phyloP scores from a whole-genome alignment of 2,797 vertebrate genomes.

The Platyrinchus mystaceus region DNA sequence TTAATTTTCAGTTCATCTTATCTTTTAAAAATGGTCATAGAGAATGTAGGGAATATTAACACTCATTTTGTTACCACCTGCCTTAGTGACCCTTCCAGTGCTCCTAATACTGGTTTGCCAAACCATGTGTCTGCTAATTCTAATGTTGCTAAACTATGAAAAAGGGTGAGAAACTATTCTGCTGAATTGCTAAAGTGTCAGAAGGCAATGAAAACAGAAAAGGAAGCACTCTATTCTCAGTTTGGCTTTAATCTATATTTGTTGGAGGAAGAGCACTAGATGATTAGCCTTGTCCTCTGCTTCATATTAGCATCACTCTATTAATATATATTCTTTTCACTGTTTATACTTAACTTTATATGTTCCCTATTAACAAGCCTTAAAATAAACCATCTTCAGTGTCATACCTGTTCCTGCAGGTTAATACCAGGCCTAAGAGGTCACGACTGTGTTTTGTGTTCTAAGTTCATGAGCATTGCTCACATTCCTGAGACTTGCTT shows the following conservation, averaged over 20 bases:
- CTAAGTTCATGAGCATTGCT: neutral
- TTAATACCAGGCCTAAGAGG: neutral
- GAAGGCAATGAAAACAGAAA: neutral
- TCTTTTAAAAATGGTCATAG: neutral
- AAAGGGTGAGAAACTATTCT: neutral
- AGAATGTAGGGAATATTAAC: neutral
- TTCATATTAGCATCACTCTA: neutral
- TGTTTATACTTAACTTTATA: neutral
- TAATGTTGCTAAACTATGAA: neutral
- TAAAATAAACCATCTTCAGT: neutral
- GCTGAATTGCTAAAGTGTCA: neutral
- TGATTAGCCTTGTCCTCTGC: neutral
- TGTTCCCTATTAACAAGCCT: neutral
- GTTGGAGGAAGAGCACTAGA: neutral
- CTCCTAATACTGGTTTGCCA: neutral
- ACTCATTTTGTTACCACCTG: neutral
- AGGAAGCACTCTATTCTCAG: neutral
- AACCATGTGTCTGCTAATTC: neutral
- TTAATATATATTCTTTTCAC: neutral
- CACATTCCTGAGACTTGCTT: neutral
- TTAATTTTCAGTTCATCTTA: neutral
- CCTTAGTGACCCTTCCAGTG: neutral
- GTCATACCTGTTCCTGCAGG: neutral
- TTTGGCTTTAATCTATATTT: neutral
- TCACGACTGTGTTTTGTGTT: neutral